Percentiles rank a stretch among this genome's conserved stretches.
Evolutionary conservation across 2,888 invertebrate genomes (phyloP).

Genomic region (Ochropacha duplaris): DNA sequence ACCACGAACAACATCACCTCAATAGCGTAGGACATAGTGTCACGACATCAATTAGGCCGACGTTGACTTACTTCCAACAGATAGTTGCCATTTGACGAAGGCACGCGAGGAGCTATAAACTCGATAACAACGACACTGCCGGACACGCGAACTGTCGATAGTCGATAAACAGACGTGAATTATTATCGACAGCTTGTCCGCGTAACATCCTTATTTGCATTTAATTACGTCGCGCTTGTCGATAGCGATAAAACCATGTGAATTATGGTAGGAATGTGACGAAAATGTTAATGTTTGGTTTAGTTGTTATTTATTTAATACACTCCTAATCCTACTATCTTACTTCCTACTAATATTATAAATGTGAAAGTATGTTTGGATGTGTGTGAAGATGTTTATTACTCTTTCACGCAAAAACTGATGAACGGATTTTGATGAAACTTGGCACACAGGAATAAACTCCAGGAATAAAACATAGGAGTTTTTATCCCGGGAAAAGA

Average conservation of each 20-base stretch:
- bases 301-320: not conserved
- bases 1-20: conserved; percentile 17
- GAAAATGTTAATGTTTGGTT: not conserved
- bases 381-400: no score
- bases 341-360: no score
- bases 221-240: conserved; percentile 41
- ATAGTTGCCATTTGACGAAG: conserved; percentile 53
- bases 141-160: conserved; percentile 63
- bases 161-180: conserved; percentile 64
- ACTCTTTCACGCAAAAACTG: no score
- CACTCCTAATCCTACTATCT: not conserved
- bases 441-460: no score
- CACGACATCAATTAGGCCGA: conserved; percentile 63
- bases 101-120: conserved; percentile 58
- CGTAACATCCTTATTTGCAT: conserved; percentile 64
- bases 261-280: not conserved
- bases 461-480: no score
- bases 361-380: no score
- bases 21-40: conserved; percentile 38
- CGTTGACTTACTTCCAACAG: conserved; percentile 60
- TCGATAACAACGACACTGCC: conserved; percentile 51
- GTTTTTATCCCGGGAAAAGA: no score
- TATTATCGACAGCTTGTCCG: conserved; percentile 62
- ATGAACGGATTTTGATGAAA: no score
- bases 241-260: not conserved